Conservation (phyloP, 2,888 invertebrate species). For the Patella pellucida region DNA sequence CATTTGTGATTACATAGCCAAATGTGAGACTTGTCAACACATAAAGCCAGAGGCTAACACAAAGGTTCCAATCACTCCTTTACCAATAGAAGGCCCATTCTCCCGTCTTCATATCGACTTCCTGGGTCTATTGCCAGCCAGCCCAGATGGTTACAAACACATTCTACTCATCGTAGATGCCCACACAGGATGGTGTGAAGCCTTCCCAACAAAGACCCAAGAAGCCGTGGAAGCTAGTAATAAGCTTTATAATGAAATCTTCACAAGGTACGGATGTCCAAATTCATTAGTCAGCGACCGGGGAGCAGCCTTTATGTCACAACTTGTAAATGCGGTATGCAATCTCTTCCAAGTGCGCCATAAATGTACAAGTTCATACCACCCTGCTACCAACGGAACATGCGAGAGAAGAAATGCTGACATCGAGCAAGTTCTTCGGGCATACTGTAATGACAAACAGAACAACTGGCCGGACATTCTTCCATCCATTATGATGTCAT, state of each 20-base stretch:
- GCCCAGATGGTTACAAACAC: constrained; percentile 77
- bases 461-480: constrained; percentile 34
- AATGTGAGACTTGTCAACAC: constrained; percentile 29
- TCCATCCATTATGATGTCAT: constrained; percentile 41
- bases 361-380: constrained; percentile 36
- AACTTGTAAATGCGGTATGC: constrained; percentile 36
- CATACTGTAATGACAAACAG: constrained; percentile 33
- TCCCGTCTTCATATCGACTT: constrained; percentile 36
- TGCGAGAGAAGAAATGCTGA: constrained; percentile 40
- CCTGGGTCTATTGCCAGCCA: constrained; percentile 29
- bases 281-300: constrained; percentile 36
- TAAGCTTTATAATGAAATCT: constrained; percentile 36
- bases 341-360: constrained; percentile 36
- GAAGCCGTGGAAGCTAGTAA: constrained; percentile 36
- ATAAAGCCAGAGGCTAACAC: constrained; percentile 22
- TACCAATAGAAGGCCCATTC: constrained; percentile 29
- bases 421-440: constrained; percentile 34
- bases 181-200: constrained; percentile 38
- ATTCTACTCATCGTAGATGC: constrained; percentile 35
- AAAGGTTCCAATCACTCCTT: constrained; percentile 29
- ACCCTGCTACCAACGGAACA: constrained; percentile 36
- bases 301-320: constrained; percentile 37
- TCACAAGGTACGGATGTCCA: constrained; percentile 40
- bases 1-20: constrained; percentile 20
- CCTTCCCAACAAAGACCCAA: constrained; percentile 36